Conservation (phyloP, 2,113 vertebrate genomes). For the Hydrochoerus hydrochaeris region DNA sequence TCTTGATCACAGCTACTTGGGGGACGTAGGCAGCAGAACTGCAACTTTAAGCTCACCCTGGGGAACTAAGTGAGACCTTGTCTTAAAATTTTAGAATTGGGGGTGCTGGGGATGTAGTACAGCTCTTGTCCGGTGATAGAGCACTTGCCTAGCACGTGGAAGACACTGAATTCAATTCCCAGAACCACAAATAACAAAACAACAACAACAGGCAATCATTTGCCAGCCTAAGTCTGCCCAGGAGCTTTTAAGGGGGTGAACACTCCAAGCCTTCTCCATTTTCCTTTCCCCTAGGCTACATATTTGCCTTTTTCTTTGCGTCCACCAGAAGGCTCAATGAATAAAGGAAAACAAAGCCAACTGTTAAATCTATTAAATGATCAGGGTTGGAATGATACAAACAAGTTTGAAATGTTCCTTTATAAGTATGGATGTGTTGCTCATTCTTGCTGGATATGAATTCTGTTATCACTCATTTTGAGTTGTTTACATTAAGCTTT, state of each 20-base stretch:
- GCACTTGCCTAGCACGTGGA: neutral
- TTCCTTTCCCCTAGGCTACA: neutral
- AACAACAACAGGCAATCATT: neutral
- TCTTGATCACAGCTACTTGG: neutral
- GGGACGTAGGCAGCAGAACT: neutral
- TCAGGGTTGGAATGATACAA: neutral
- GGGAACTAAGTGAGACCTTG: neutral
- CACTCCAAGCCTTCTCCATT: neutral
- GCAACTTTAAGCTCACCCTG: neutral
- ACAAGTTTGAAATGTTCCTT: neutral
- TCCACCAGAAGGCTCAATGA: neutral
- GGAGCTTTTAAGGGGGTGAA: neutral
- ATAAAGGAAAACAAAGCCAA: neutral
- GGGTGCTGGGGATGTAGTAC: neutral
- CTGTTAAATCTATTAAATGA: neutral
- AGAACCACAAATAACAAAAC: neutral
- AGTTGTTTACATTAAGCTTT: neutral
- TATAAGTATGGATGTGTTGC: neutral
- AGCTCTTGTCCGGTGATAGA: neutral
- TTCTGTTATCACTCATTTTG: neutral
- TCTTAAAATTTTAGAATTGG: neutral
- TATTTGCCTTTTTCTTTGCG: neutral
- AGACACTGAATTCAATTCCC: neutral
- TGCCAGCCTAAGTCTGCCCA: neutral
- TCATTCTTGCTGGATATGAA: neutral